Evolutionary conservation across 2,797 vertebrate genomes (phyloP).

Genomic region (Schizopygopsis pylzovi): DNA sequence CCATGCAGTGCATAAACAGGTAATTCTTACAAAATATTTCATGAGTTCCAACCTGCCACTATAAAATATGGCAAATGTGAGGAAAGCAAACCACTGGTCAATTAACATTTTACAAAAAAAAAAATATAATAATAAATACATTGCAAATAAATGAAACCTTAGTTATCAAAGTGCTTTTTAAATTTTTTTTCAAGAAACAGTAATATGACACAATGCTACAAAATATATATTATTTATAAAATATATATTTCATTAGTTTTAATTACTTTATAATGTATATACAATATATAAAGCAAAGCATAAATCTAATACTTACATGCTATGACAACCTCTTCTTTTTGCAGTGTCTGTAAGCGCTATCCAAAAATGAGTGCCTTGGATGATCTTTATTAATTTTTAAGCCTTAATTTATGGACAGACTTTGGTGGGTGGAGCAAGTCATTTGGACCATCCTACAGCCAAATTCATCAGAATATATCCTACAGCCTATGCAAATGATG

Average conservation of each 20-base stretch:
- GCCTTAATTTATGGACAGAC: slow-evolving; percentile 41
- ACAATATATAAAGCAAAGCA: neutral
- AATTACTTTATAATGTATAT: neutral
- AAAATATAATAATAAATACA: neutral
- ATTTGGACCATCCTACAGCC: slow-evolving; percentile 22
- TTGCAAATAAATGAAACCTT: neutral
- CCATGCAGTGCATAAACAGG: neutral
- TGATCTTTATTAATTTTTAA: slow-evolving; percentile 34
- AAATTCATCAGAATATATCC: neutral
- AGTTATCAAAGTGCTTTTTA: neutral
- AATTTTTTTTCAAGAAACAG: neutral
- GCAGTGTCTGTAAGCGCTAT: neutral
- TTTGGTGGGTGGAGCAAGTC: slow-evolving; percentile 32
- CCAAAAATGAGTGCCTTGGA: slow-evolving; percentile 8
- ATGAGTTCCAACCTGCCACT: neutral
- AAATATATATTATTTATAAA: neutral
- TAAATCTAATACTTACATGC: slow-evolving; percentile 18
- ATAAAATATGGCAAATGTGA: neutral
- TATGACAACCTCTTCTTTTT: slow-evolving; percentile 2
- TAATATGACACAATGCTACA: neutral
- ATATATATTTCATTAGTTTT: too few relatives aligned
- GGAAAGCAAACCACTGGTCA: neutral
- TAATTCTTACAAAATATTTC: neutral
- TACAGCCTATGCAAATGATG: slow-evolving; percentile 35
- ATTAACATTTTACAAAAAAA: neutral